Evolutionary conservation across 2,797 vertebrate species (phyloP).

Genomic region (Nasua narica): DNA sequence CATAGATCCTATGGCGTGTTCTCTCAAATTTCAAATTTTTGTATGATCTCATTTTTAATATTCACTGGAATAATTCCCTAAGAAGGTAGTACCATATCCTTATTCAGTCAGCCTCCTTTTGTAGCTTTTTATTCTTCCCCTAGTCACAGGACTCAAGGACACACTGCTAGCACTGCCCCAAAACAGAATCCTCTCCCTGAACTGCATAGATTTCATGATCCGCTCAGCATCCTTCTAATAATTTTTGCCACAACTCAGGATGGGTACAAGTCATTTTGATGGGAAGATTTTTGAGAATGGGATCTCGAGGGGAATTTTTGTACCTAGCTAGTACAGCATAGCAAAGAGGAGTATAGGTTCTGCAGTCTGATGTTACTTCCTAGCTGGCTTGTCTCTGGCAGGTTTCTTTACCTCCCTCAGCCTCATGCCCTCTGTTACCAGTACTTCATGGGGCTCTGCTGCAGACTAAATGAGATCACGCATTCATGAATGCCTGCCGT

Average conservation of each 20-base stretch:
- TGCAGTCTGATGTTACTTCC: not conserved
- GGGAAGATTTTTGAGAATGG: not conserved
- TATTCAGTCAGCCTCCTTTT: not conserved
- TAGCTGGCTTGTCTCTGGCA: not conserved
- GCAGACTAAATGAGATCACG: not conserved
- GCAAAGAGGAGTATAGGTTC: not conserved
- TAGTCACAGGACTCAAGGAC: not conserved
- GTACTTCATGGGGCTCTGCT: not conserved
- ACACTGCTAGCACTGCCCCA: not conserved
- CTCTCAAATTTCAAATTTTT: not conserved
- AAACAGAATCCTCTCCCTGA: not conserved
- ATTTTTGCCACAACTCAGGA: not conserved
- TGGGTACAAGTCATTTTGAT: not conserved
- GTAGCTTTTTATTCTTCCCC: not conserved
- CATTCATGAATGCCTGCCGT: not conserved
- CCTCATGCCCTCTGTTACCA: not conserved
- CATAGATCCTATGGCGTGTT: not conserved
- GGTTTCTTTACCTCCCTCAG: not conserved
- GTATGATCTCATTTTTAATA: not conserved
- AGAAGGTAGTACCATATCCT: not conserved
- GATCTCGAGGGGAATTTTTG: not conserved
- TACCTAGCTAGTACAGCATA: not conserved
- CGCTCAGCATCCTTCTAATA: not conserved
- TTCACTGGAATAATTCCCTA: not conserved
- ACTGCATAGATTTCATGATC: not conserved